A percentile compares a stretch with the other conserved stretches of the same genome.
Evolutionary conservation across 2,888 invertebrate genomes (phyloP).

Genomic region (Archips crataeganus): DNA sequence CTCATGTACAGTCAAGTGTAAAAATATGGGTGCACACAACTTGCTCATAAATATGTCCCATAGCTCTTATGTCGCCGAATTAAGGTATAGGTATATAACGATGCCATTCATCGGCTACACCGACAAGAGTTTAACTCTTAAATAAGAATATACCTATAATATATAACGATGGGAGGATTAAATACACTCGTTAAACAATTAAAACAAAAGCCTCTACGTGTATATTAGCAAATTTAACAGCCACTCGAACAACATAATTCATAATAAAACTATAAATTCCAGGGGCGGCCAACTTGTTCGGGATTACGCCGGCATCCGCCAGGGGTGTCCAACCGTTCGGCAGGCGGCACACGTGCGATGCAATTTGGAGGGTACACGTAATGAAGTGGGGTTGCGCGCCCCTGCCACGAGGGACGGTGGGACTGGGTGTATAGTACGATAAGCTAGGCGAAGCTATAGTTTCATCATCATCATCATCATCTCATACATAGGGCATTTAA

Average conservation of each 20-base stretch:
- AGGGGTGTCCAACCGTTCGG: constrained; percentile 74
- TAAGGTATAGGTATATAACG: too few species aligned
- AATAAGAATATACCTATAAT: too few species aligned
- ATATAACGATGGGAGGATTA: too few species aligned
- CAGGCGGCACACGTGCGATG: constrained; percentile 77
- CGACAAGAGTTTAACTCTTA: too few species aligned
- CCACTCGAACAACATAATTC: constrained; percentile 33
- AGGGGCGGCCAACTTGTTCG: constrained; percentile 39
- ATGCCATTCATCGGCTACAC: too few species aligned
- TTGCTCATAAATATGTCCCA: too few species aligned
- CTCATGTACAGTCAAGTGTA: too few species aligned
- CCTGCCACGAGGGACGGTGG: constrained; percentile 51
- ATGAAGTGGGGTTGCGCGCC: constrained; percentile 79
- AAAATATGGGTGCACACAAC: too few species aligned
- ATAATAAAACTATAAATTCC: constrained; percentile 43
- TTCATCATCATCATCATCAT: too few species aligned
- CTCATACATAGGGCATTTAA: too few species aligned
- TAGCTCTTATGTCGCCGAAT: too few species aligned
- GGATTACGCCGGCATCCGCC: constrained; percentile 50
- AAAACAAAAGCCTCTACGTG: background rate
- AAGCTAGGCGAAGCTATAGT: constrained; percentile 2
- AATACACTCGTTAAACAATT: background rate
- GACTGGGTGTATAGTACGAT: background rate
- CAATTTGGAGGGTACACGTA: constrained; percentile 71
- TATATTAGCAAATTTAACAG: constrained; percentile 9